phyloP scores from a whole-genome alignment of 2,113 vertebrate species.

The Pogonocichla stellata region DNA sequence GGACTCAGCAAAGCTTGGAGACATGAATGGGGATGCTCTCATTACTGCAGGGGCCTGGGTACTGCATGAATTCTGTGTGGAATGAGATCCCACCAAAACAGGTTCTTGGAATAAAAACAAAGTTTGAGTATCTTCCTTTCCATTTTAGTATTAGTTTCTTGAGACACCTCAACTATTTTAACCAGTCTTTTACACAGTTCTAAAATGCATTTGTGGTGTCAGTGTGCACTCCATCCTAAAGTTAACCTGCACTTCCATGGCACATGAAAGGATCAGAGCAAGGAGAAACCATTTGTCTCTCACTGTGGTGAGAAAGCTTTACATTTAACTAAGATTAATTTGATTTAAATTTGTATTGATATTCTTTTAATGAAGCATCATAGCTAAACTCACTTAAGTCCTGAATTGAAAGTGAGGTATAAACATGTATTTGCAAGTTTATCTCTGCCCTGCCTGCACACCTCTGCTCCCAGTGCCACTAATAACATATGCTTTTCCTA shows the following conservation, averaged over 20 bases:
- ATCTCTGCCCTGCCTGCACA: neutral
- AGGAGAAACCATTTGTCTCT: neutral
- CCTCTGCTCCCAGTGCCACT: neutral
- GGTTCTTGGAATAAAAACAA: neutral
- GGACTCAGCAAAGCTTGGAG: neutral
- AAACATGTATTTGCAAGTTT: rapidly evolving
- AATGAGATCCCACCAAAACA: neutral
- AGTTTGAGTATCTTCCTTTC: neutral
- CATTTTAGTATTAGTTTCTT: neutral
- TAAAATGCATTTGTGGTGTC: neutral
- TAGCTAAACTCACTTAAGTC: neutral
- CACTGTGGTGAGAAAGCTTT: neutral
- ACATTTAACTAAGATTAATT: neutral
- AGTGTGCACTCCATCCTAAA: neutral
- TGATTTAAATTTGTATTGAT: neutral
- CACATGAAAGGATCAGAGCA: neutral
- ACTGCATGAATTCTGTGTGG: neutral
- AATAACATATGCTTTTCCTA: neutral
- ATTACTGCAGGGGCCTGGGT: neutral
- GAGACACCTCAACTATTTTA: neutral
- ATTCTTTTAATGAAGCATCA: neutral
- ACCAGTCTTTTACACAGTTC: too few species aligned
- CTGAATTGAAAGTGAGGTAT: neutral
- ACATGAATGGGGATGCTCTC: neutral
- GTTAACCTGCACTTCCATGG: neutral